phyloP scores from a whole-genome alignment of 2,888 invertebrate genomes.

The Platycheirus rosarum region DNA sequence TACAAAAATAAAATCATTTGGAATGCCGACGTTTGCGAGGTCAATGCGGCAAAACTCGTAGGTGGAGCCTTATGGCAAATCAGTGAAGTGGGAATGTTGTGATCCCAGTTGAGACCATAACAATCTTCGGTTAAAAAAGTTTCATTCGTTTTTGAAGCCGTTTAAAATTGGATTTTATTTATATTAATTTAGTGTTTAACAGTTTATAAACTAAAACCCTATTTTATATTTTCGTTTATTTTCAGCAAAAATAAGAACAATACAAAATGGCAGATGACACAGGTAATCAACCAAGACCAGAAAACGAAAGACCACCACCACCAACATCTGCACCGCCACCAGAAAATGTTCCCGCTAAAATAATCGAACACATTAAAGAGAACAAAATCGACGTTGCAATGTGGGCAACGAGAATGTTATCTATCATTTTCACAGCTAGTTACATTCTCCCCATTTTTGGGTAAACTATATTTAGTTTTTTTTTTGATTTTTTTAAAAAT shows the following conservation, averaged over 20 bases:
- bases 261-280: constrained; percentile 51
- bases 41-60: too few species aligned
- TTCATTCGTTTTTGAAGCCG: too few species aligned
- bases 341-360: constrained; percentile 78
- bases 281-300: constrained; percentile 45
- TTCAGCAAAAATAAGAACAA: background rate
- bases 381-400: constrained; percentile 94
- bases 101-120: too few species aligned
- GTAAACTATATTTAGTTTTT: constrained; percentile 84
- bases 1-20: too few species aligned
- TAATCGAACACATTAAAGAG: constrained; percentile 89
- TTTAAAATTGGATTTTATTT: too few species aligned
- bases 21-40: too few species aligned
- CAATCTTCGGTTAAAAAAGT: too few species aligned
- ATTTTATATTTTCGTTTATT: too few species aligned
- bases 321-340: constrained; percentile 54
- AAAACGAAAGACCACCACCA: constrained; percentile 69
- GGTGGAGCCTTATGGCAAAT: too few species aligned
- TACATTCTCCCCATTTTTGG: constrained; percentile 95
- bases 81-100: too few species aligned
- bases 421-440: constrained; percentile 91
- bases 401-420: constrained; percentile 93
- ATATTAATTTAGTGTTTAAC: too few species aligned
- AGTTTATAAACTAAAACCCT: too few species aligned
- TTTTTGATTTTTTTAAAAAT: background rate